These are phyloP conservation scores for Chelon auratus DNA, from an alignment of 2,797 vertebrate genomes.

Conservation along the genomic window DNA sequence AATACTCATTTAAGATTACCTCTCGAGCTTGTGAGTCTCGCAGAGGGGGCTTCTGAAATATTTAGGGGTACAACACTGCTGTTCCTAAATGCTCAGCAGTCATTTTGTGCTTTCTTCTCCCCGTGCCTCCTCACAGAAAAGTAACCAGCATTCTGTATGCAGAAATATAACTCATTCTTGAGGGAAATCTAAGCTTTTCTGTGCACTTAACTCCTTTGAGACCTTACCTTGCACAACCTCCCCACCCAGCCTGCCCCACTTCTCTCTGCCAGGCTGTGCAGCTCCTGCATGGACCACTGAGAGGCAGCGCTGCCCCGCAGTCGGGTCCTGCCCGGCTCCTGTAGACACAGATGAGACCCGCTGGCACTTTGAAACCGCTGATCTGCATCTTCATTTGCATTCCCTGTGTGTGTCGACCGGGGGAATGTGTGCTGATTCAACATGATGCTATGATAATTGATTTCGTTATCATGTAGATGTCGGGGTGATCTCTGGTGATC, in stretches of 20 bases:
- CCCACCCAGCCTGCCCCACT: background rate
- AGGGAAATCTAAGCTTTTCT: conserved; percentile 5
- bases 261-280: conserved; percentile 1
- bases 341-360: conserved; percentile 36
- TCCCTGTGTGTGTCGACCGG: conserved; percentile 40
- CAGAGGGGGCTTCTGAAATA: conserved; percentile 28
- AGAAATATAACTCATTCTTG: background rate
- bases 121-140: background rate
- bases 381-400: conserved; percentile 74
- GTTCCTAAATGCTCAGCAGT: background rate
- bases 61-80: conserved; percentile 10
- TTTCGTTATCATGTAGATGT: conserved; percentile 57
- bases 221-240: conserved; percentile 42
- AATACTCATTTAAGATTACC: conserved; percentile 17
- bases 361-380: conserved; percentile 58
- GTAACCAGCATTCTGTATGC: background rate
- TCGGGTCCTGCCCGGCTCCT: background rate
- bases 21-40: conserved; percentile 1
- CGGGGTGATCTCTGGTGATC: conserved; percentile 46
- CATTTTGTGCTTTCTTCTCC: background rate
- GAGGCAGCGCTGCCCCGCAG: conserved; percentile 50
- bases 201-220: conserved; percentile 26
- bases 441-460: conserved; percentile 64
- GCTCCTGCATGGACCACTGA: conserved; percentile 48
- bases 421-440: conserved; percentile 61